Conservation (phyloP, 2,888 invertebrate species). For the Lochmaea crataegi region DNA sequence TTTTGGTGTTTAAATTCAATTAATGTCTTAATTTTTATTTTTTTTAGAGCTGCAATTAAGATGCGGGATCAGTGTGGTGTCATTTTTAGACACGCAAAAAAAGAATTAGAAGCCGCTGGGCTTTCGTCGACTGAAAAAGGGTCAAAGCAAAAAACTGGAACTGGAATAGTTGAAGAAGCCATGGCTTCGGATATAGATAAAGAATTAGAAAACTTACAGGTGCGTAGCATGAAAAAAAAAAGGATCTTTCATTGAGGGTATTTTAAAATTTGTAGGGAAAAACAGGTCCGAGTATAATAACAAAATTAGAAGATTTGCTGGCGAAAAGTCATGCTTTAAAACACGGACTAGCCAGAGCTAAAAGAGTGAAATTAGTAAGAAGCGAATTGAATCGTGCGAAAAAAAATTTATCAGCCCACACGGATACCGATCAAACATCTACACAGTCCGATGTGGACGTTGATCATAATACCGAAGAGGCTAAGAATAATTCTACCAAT, state of each 20-base stretch:
- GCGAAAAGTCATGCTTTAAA: constrained; percentile 73
- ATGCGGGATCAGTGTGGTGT: constrained; percentile 90
- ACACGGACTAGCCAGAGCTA: constrained; percentile 70
- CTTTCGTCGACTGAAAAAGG: constrained; percentile 64
- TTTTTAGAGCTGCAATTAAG: constrained; percentile 58
- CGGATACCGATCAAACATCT: constrained; percentile 52
- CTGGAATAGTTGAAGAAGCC: constrained; percentile 62
- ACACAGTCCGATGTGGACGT: constrained; percentile 59
- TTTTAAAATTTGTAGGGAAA: constrained; percentile 55
- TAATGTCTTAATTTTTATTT: background rate
- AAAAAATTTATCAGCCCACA: constrained; percentile 55
- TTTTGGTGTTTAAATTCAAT: constrained; percentile 3
- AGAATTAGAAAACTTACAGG: constrained; percentile 66
- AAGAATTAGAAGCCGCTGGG: constrained; percentile 76
- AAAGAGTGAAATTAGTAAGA: constrained; percentile 70
- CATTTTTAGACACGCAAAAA: constrained; percentile 82
- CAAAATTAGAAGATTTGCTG: constrained; percentile 71
- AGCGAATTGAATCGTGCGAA: constrained; percentile 70
- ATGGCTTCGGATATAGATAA: constrained; percentile 69
- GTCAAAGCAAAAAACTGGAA: constrained; percentile 44
- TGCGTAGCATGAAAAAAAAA: constrained; percentile 44
- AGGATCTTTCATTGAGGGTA: background rate
- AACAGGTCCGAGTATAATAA: constrained; percentile 62
- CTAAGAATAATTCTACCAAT: constrained; percentile 46
- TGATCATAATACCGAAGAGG: constrained; percentile 40